Conservation (phyloP, 2,797 vertebrate genomes). For the Ctenochaetus hawaiiensis region DNA sequence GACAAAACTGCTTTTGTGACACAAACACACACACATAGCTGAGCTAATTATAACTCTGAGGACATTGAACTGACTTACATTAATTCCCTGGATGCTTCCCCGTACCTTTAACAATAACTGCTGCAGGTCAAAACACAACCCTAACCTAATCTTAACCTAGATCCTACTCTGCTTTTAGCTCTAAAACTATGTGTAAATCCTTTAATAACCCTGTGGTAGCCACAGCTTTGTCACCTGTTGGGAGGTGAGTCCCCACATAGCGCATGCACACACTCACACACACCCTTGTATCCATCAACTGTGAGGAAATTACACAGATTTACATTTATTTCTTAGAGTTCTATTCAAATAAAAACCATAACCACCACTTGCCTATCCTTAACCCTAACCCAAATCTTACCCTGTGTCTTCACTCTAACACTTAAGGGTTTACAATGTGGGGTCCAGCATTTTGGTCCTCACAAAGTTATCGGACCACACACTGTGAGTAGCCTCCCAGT, state of each 20-base stretch:
- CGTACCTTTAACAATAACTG: not conserved
- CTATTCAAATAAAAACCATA: too few species aligned
- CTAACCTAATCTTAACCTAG: not conserved
- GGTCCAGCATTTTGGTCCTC: too few species aligned
- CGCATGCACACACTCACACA: not conserved
- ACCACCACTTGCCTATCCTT: too few species aligned
- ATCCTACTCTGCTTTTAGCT: conserved; percentile 11
- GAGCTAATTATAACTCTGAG: conserved; percentile 43
- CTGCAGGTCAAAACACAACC: conserved; percentile 11
- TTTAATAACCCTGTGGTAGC: too few species aligned
- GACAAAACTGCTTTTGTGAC: not conserved
- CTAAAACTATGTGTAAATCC: not conserved
- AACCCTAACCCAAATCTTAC: too few species aligned
- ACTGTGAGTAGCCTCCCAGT: too few species aligned
- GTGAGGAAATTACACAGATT: too few species aligned
- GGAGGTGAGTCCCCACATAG: not conserved
- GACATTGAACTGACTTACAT: conserved; percentile 17
- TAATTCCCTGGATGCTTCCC: not conserved
- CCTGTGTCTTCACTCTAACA: too few species aligned
- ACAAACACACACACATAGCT: conserved; percentile 7
- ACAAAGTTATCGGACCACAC: too few species aligned
- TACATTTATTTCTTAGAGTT: too few species aligned
- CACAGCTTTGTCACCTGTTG: not conserved
- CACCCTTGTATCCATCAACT: too few species aligned
- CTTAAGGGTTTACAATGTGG: too few species aligned